A percentile compares a stretch with the other conserved stretches of the same genome.
These are phyloP conservation scores for Cephus spinipes DNA, from an alignment of 2,888 invertebrate genomes.

Conservation along the genomic window DNA sequence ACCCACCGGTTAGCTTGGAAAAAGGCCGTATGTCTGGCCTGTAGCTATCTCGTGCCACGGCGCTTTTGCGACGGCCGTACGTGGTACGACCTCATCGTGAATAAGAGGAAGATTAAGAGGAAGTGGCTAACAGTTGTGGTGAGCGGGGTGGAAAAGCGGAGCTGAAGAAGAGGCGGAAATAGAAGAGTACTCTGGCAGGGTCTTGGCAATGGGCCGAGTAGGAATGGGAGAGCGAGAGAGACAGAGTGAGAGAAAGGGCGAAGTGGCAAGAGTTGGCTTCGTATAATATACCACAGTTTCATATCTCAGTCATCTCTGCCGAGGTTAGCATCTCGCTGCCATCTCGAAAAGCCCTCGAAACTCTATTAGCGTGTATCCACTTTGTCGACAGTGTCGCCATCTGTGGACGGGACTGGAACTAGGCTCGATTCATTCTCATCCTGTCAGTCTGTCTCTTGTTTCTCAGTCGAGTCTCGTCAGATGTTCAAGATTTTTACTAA, in stretches of 20 bases:
- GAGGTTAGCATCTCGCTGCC: constrained; percentile 59
- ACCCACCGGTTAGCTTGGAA: background rate
- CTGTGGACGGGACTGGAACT: background rate
- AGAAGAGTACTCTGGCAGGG: background rate
- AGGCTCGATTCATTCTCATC: background rate
- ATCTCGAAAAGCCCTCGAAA: constrained; percentile 52
- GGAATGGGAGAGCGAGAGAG: constrained; percentile 2
- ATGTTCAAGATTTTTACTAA: background rate
- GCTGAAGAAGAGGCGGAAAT: background rate
- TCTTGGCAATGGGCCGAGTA: constrained; percentile 11
- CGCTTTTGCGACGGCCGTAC: background rate
- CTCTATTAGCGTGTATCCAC: constrained; percentile 54
- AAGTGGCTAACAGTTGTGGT: background rate
- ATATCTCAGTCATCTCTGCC: constrained; percentile 63
- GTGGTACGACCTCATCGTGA: background rate
- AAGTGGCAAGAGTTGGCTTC: constrained; percentile 16
- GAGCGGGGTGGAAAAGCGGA: background rate
- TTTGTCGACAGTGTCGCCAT: background rate
- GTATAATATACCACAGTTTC: constrained; percentile 27
- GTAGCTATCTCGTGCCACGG: background rate
- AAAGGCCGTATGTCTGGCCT: background rate
- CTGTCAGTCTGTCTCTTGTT: background rate
- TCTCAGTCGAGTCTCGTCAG: background rate
- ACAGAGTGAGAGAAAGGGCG: background rate
- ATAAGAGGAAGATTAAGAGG: background rate